Evolutionary conservation across 2,797 vertebrate species (phyloP).

Genomic region (Poecilia gillii): DNA sequence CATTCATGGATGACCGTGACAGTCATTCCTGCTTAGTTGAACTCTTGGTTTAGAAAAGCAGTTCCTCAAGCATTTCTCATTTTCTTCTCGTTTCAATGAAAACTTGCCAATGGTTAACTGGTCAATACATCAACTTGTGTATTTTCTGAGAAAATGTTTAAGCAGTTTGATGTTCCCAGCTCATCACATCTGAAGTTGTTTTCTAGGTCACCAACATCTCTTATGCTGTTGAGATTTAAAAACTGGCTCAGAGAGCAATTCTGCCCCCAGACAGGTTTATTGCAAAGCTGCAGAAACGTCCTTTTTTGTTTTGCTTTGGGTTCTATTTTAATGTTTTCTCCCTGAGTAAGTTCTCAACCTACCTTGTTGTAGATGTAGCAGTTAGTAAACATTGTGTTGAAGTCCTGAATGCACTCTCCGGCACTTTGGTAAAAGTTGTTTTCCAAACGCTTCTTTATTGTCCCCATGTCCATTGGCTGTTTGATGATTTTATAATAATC

Average conservation of each 20-base stretch:
- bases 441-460: conserved; percentile 91
- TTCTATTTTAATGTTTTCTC: background rate
- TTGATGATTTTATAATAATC: conserved; percentile 98
- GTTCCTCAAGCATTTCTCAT: background rate
- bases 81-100: background rate
- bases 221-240: background rate
- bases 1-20: no score
- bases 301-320: background rate
- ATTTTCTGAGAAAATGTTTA: background rate
- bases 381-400: conserved; percentile 98
- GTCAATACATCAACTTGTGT: background rate
- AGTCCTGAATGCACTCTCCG: conserved; percentile 94
- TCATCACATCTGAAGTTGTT: background rate
- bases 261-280: background rate
- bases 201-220: background rate
- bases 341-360: conserved; percentile 23
- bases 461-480: conserved; percentile 97
- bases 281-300: rapidly evolving
- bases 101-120: background rate
- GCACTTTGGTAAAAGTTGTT: conserved; percentile 92
- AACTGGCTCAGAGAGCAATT: background rate
- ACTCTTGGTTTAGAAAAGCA: background rate
- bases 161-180: background rate
- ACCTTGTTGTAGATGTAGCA: conserved; percentile 98
- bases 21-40: background rate